phyloP scores from a whole-genome alignment of 2,888 invertebrate genomes.

The Pristionchus fissidentatus region DNA sequence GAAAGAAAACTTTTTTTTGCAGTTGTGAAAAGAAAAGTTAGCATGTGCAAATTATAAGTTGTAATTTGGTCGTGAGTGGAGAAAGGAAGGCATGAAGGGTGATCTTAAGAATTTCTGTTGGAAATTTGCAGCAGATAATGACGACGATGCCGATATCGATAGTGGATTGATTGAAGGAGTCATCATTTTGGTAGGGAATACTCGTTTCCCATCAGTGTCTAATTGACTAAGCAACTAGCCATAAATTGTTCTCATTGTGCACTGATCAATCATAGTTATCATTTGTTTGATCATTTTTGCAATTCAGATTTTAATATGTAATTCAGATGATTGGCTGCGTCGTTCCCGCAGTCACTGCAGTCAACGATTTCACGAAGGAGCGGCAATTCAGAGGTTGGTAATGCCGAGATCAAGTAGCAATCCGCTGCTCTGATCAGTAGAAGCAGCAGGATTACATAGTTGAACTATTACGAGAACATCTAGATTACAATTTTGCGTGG shows the following conservation, averaged over 20 bases:
- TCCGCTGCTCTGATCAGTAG: not conserved
- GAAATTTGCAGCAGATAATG: too few relatives aligned
- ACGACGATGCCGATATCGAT: too few relatives aligned
- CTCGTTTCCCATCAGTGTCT: not conserved
- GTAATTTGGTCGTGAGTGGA: too few relatives aligned
- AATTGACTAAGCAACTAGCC: not conserved
- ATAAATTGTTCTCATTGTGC: not conserved
- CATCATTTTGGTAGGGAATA: not conserved
- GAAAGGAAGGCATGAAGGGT: too few relatives aligned
- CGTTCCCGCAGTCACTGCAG: constrained; percentile 95
- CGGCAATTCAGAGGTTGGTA: constrained; percentile 89
- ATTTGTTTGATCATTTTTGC: constrained; percentile 98
- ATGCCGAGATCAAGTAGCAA: not conserved
- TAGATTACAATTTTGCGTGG: not conserved
- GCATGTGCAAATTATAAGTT: too few relatives aligned
- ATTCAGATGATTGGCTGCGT: too few relatives aligned
- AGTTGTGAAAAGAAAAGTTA: too few relatives aligned
- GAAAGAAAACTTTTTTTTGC: too few relatives aligned
- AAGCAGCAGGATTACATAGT: not conserved
- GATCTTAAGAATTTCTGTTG: too few relatives aligned
- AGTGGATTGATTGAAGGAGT: too few relatives aligned
- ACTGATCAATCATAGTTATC: constrained; percentile 79
- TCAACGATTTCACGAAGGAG: constrained; percentile 99
- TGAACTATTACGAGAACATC: not conserved
- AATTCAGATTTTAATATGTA: too few relatives aligned